Evolutionary conservation across 2,888 invertebrate species (phyloP).

Genomic region (Tridacna gigas): DNA sequence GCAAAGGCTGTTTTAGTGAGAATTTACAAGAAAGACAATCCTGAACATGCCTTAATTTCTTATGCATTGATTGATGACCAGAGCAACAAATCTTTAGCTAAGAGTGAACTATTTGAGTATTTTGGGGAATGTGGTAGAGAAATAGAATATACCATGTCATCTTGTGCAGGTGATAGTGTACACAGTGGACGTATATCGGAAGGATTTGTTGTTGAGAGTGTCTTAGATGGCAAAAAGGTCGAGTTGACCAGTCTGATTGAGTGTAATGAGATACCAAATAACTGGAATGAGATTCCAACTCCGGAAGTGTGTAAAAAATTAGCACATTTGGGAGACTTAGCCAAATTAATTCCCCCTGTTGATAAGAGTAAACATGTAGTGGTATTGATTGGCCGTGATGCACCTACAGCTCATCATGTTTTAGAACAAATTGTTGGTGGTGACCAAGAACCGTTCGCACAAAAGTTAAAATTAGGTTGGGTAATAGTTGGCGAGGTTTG

Average conservation of each 20-base stretch:
- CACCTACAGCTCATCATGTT: slow-evolving; percentile 14
- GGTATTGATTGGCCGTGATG: slow-evolving; percentile 34
- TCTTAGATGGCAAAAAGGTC: not conserved
- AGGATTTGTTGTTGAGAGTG: not conserved
- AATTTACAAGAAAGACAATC: slow-evolving; percentile 18
- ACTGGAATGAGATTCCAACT: slow-evolving; percentile 48
- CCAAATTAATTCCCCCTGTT: not conserved
- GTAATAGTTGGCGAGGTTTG: slow-evolving; percentile 9
- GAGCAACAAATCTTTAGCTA: slow-evolving; percentile 44
- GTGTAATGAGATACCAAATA: slow-evolving; percentile 44
- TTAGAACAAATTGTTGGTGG: slow-evolving; percentile 22
- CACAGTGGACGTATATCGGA: not conserved
- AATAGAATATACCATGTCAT: slow-evolving; percentile 14
- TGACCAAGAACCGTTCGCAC: slow-evolving; percentile 22
- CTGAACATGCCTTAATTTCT: not conserved
- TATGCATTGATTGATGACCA: slow-evolving; percentile 55
- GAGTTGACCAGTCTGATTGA: slow-evolving; percentile 42
- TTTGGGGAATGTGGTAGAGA: slow-evolving; percentile 5
- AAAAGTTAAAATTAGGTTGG: slow-evolving; percentile 4
- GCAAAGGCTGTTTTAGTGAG: slow-evolving; percentile 48
- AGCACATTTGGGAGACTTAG: slow-evolving; percentile 18
- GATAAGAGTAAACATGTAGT: not conserved
- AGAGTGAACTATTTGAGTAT: slow-evolving; percentile 38
- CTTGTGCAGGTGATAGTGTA: not conserved
- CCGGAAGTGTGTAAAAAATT: slow-evolving; percentile 29